Base-by-base conservation (phyloP, 2,888 invertebrate species). In the Dioctria linearis region DNA sequence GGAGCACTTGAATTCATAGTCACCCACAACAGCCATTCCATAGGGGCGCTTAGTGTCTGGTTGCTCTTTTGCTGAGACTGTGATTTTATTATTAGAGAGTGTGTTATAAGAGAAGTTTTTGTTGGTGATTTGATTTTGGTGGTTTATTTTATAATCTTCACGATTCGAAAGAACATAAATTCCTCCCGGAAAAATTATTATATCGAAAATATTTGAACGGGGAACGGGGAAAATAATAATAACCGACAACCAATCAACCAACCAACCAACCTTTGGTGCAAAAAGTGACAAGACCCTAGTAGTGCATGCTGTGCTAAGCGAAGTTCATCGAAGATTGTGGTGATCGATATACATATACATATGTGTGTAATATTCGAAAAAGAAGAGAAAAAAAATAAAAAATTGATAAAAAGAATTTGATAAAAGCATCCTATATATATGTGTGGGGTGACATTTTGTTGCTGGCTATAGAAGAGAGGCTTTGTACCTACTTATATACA, bases 1-100 rank as follows among this genome's bases (percentile, higher is more conserved):
- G 75, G 25, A 75, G 61, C 75, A 11, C 59, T 61, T 9, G 51
- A 75, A 25, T 46, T 61, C 75, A 71, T 54, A 71, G 46, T 57
- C 61, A 61, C 75, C 75, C 46, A 61, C 75, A 46, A 51, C 8
- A 59, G 11, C 75, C 43, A 39, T 59, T 57, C 51, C 57, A 59
- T 75, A 46, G 42, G 59, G 75, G 25, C 51, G 51, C 43, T 11
- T n/a, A 3, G 75, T 42, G 59, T 11, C 42, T 59, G 46, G 75
- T 61, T 11, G 61, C 61, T 61, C 9, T 46, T 46, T 5, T 46
- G 49, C 49, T 46, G 49, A 25, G 54, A 73, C 57, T 73, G 54
- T 57, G 54, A 42, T 61, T 75, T 42, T 61, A 46, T 46, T 9
- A 46, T 46, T 6, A 9, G 61, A 75, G 61, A 59, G 75, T 61